Evolutionary conservation across 2,888 invertebrate genomes (phyloP).

Genomic region (Watsonalla binaria): DNA sequence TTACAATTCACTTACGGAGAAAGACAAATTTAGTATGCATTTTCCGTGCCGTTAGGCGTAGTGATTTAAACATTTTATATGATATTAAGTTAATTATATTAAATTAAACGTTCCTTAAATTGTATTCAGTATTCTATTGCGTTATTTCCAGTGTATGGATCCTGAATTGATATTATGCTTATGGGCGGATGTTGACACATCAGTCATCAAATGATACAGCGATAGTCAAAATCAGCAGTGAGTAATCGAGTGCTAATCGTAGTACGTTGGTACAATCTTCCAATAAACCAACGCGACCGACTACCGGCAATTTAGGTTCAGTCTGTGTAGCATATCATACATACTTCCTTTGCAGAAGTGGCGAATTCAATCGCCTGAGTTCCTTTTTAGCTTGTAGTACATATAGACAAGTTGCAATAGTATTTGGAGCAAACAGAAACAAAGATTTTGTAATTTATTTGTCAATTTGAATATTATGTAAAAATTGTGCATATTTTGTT

Average conservation of each 20-base stretch:
- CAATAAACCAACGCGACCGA: constrained; percentile 37
- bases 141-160: not conserved
- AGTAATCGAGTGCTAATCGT: constrained; percentile 41
- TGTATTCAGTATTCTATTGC: not conserved
- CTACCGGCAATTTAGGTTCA: constrained; percentile 47
- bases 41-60: too few species aligned
- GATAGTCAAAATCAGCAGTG: constrained; percentile 33
- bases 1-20: too few species aligned
- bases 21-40: too few species aligned
- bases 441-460: constrained; percentile 11
- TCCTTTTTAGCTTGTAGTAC: constrained; percentile 11
- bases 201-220: constrained; percentile 20
- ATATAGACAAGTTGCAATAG: constrained; percentile 1
- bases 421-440: constrained; percentile 5
- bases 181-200: constrained; percentile 19
- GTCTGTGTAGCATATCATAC: constrained; percentile 40
- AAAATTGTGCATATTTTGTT: constrained; percentile 14
- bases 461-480: constrained; percentile 12
- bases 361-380: constrained; percentile 28
- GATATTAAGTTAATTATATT: too few species aligned
- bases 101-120: not conserved
- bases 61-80: too few species aligned
- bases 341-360: constrained; percentile 55
- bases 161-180: constrained; percentile 4
- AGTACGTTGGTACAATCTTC: constrained; percentile 42